Percentiles rank a stretch among this genome's conserved stretches.
Conservation (phyloP, 2,797 vertebrate species). For the Meda fulgida region DNA sequence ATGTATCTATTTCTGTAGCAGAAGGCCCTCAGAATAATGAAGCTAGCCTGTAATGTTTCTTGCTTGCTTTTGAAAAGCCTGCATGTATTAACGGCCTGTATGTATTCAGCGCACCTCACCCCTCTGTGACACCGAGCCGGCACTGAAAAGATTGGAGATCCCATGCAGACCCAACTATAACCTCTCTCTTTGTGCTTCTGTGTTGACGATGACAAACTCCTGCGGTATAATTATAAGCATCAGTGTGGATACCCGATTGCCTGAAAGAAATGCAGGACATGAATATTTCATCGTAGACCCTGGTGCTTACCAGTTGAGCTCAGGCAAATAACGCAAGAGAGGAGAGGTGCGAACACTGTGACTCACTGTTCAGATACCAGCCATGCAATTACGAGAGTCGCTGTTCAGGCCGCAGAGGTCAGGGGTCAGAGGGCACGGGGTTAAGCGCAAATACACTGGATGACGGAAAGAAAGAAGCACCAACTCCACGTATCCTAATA, state of each 20-base stretch:
- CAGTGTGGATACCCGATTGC: conserved; percentile 39
- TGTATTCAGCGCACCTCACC: conserved; percentile 24
- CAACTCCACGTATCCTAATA: conserved; percentile 6
- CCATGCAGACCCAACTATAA: conserved; percentile 42
- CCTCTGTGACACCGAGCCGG: conserved; percentile 33
- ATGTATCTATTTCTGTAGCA: not conserved
- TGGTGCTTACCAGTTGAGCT: conserved; percentile 41
- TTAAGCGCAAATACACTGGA: conserved; percentile 16
- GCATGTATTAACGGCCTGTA: not conserved
- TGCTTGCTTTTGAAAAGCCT: conserved; percentile 6
- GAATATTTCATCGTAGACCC: conserved; percentile 51
- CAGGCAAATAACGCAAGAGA: conserved; percentile 38
- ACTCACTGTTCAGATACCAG: conserved; percentile 43
- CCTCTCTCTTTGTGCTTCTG: conserved; percentile 47
- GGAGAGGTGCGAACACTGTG: conserved; percentile 19
- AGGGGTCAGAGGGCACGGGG: conserved; percentile 24
- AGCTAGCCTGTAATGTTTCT: not conserved
- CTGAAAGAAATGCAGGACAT: conserved; percentile 50
- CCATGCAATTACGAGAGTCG: conserved; percentile 38
- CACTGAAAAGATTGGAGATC: conserved; percentile 48
- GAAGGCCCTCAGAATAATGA: not conserved
- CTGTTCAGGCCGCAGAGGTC: conserved; percentile 38
- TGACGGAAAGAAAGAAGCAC: not conserved
- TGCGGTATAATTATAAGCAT: conserved; percentile 54
- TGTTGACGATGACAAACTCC: conserved; percentile 33